Base-by-base conservation (phyloP, 2,797 vertebrate genomes). In the Poeciliopsis infans region DNA sequence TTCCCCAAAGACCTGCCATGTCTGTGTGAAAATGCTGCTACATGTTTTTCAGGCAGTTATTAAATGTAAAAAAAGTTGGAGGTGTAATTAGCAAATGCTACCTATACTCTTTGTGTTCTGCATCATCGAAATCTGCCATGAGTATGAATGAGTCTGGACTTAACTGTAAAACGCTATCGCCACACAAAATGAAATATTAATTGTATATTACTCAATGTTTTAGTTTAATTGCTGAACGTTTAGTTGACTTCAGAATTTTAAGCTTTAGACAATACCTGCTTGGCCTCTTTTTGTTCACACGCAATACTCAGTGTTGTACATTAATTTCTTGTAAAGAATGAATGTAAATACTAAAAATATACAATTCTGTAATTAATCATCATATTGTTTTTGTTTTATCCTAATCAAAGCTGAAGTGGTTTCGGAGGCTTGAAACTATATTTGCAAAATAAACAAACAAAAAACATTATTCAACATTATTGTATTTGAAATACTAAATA, bases 381-480 rank as follows among this genome's bases (percentile, higher is more conserved):
- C 64, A 15, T 66, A 3, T 59, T 79, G 7, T n/a, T 55, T 55
- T 71, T 73, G 71, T 10, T 59, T 31, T 83, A 73, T 71, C 41
- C 23, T 1, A 36, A 75, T 64, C 5, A 43, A 78, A 46, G 36
- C 12, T 51, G 1, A 75, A 59, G 45, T 23, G 23, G 18, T 10
- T 55, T 69, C 5, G 1, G 12, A 4, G 25, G 2, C 3, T 16
- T 68, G 3, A 23, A 41, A 16, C 11, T 15, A 28, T n/a, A 43
- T 43, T 41, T 41, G 36, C 25, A 55, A 55, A 55, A 8, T 23
- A 25, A 55, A 57, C 23, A 28, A 61, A 59, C 10, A 57, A 3
- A 13, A 13, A 4, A 76, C 6, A 45, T 8, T 36, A 2, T 72
- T 61, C 0, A 4, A 15, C 10, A 18, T 23, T 41, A 73, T 61